phyloP scores from a whole-genome alignment of 2,797 vertebrate species.

The Sebastes minor region DNA sequence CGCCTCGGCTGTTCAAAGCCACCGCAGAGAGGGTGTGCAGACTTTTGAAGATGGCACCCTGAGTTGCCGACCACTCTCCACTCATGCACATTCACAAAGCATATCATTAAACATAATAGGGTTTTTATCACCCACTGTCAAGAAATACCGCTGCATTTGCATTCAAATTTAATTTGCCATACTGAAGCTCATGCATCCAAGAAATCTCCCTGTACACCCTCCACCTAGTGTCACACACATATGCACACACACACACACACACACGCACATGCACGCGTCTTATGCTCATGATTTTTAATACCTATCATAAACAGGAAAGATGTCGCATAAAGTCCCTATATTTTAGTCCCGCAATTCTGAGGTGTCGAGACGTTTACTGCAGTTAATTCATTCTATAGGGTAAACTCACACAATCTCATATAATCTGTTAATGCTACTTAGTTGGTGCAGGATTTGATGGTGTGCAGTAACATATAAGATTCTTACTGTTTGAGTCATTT shows the following conservation, averaged over 20 bases:
- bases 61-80: slow-evolving; percentile 79
- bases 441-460: slow-evolving; percentile 6
- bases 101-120: slow-evolving; percentile 89
- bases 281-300: slow-evolving; percentile 68
- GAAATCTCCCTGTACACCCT: slow-evolving; percentile 76
- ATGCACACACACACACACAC: slow-evolving; percentile 12
- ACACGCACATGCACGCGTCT: neutral
- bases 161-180: slow-evolving; percentile 88
- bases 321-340: slow-evolving; percentile 55
- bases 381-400: slow-evolving; percentile 23
- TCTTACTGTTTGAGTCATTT: neutral
- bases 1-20: slow-evolving; percentile 40
- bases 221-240: slow-evolving; percentile 48
- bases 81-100: slow-evolving; percentile 86
- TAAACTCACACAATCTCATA: slow-evolving; percentile 27
- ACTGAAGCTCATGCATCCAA: slow-evolving; percentile 82
- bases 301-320: slow-evolving; percentile 55
- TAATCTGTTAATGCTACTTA: slow-evolving; percentile 15
- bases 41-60: slow-evolving; percentile 67
- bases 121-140: slow-evolving; percentile 87
- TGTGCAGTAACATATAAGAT: neutral
- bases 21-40: slow-evolving; percentile 38
- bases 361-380: slow-evolving; percentile 32
- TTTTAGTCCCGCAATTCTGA: slow-evolving; percentile 41
- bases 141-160: slow-evolving; percentile 86